Conservation (phyloP, 2,888 invertebrate genomes). For the Lasioglossum oenotherae region DNA sequence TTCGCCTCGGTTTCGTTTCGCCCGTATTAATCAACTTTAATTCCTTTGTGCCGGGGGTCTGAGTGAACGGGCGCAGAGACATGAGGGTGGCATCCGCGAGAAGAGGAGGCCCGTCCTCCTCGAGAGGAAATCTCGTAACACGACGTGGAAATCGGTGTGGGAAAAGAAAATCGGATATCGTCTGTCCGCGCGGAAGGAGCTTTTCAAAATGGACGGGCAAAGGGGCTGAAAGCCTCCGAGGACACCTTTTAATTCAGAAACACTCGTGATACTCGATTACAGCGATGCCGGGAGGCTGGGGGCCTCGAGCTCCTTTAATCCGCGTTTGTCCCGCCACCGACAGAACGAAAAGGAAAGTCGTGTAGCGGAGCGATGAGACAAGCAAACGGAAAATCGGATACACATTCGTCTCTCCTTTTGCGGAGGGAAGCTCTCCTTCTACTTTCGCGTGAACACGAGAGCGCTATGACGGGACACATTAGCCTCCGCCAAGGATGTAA, state of each 20-base stretch:
- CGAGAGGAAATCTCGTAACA: conserved; percentile 23
- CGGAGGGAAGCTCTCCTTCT: background rate
- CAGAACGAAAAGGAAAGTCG: conserved; percentile 55
- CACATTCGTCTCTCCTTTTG: conserved; percentile 24
- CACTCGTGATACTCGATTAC: conserved; percentile 38
- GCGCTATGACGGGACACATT: conserved; percentile 9
- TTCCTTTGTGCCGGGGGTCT: conserved; percentile 35
- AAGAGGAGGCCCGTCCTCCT: background rate
- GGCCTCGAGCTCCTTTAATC: conserved; percentile 35
- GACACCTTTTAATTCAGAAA: conserved; percentile 47
- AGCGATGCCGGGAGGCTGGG: background rate
- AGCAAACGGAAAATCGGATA: conserved; percentile 55
- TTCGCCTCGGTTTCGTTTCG: conserved; percentile 15
- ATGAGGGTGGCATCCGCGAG: background rate
- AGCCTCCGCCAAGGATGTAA: conserved; percentile 32
- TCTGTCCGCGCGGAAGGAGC: conserved; percentile 13
- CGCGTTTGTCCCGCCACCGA: conserved; percentile 33
- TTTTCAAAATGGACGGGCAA: conserved; percentile 42
- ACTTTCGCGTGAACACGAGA: background rate
- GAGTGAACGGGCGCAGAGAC: background rate
- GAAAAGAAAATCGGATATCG: conserved; percentile 55
- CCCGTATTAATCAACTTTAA: conserved; percentile 46
- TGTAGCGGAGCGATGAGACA: conserved; percentile 57
- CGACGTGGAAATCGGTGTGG: background rate
- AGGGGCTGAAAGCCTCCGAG: conserved; percentile 30